Evolutionary conservation across 2,888 invertebrate species (phyloP), one percentile per base, ranked within the genome.

Genomic region (Crossocerus cetratus): DNA sequence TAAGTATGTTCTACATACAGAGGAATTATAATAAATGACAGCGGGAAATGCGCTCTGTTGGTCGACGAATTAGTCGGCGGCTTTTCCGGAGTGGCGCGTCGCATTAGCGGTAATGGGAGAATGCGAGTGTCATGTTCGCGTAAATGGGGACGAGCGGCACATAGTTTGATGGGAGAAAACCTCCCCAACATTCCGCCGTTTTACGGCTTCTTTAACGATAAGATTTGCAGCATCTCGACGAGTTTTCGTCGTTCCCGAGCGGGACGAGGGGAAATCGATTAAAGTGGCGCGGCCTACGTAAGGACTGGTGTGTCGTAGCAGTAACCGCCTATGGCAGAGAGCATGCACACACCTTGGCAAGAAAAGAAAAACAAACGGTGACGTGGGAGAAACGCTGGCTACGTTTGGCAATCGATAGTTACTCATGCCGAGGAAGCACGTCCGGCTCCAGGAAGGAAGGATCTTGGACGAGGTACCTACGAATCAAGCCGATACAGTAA

Each of bases 341-440:
- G 64, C 54, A 22, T 23, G 58, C 18, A 45, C 63, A 32, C 64
- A 32, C 54, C 62, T 21, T 3, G 18, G 8, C 8, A n/a, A 16
- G 11, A 8, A 42, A 60, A 49, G 67, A 71, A 75, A 75, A 76
- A 76, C 54, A 65, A 65, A 65, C 18, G 20, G 8, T 66, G 76
- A 67, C 76, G 76, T 76, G 55, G 64, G 63, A 72, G 76, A 68
- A 65, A 68, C 76, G 44, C 22, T 49, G 42, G 65, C 62, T 68
- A 21, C 65, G 58, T 72, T 65, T 68, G 65, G 62, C 65, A 72
- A 76, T 76, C 76, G 76, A 76, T 76, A 76, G 62, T 56, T 76
- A 76, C 32, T 64, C 58, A 49, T 32, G 16, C 49, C n/a, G 49
- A 16, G 49, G 16, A 49, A 49, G 49, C 32, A 32, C 32, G 32